Evolutionary conservation across 2,113 vertebrate species (phyloP).

Genomic region (Gadus chalcogrammus): DNA sequence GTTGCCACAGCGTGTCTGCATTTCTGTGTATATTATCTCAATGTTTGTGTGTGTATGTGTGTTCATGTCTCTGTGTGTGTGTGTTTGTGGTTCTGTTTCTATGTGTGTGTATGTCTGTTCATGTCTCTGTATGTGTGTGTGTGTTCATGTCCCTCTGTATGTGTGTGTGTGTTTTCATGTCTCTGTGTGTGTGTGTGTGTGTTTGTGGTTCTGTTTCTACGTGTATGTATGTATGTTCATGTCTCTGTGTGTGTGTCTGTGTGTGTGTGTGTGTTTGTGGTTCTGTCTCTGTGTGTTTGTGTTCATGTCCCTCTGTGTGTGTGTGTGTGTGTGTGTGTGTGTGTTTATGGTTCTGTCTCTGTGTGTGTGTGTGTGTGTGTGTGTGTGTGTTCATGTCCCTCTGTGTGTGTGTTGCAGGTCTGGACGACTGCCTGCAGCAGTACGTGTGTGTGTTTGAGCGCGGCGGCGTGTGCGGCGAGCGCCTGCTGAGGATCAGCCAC

Average conservation of each 20-base stretch:
- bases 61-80: slow-evolving; percentile 88
- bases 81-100: too few relatives aligned
- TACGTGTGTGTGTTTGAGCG: slow-evolving; percentile 96
- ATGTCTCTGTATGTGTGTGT: too few relatives aligned
- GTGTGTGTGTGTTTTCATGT: background rate
- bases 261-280: background rate
- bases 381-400: background rate
- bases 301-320: slow-evolving; percentile 26
- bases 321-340: slow-evolving; percentile 15
- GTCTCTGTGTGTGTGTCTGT: too few relatives aligned
- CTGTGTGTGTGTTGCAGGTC: slow-evolving; percentile 72
- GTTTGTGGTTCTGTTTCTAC: background rate
- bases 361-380: too few relatives aligned
- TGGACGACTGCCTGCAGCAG: slow-evolving; percentile 95
- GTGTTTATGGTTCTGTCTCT: too few relatives aligned
- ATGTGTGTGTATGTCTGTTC: too few relatives aligned
- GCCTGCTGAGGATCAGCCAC: slow-evolving; percentile 92
- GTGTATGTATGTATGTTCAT: too few relatives aligned
- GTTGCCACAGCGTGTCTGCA: too few relatives aligned
- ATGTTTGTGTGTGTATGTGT: slow-evolving; percentile 34
- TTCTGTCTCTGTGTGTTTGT: too few relatives aligned
- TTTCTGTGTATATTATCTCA: too few relatives aligned
- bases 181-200: too few relatives aligned
- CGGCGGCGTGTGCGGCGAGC: slow-evolving; percentile 91
- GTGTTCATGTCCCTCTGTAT: background rate